These are phyloP conservation scores for Steatocranus sp. DNA, from an alignment of 2,797 vertebrate species.

Conservation along the genomic window DNA sequence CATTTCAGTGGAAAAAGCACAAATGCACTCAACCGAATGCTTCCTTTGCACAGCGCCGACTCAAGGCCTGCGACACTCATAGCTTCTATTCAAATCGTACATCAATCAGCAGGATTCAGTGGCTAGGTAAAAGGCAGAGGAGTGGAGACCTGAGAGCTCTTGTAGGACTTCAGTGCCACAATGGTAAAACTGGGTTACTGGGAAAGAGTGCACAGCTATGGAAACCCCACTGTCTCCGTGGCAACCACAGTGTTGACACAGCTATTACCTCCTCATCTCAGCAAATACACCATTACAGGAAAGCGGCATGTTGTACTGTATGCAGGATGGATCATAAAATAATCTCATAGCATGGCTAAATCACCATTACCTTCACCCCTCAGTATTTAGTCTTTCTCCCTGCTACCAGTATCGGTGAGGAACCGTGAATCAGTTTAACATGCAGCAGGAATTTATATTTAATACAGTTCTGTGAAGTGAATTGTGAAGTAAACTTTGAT, in stretches of 20 bases:
- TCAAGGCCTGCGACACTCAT: background rate
- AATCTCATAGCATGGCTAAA: background rate
- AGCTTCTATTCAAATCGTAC: conserved; percentile 16
- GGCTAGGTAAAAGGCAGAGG: conserved; percentile 37
- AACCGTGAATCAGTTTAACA: background rate
- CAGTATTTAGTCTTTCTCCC: background rate
- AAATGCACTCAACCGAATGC: background rate
- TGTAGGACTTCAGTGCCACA: conserved; percentile 30
- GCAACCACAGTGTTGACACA: conserved; percentile 66
- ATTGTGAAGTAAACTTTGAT: background rate
- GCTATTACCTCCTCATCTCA: conserved; percentile 49
- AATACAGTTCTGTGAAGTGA: background rate
- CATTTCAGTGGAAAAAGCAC: conserved; percentile 6
- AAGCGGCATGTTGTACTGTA: conserved; percentile 5
- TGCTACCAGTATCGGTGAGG: background rate
- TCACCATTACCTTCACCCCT: background rate
- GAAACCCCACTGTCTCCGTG: conserved; percentile 57
- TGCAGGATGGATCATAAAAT: conserved; percentile 20
- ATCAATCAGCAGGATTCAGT: conserved; percentile 43
- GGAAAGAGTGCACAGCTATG: conserved; percentile 35
- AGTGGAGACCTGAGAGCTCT: conserved; percentile 40
- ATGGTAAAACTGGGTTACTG: conserved; percentile 61
- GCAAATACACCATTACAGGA: conserved; percentile 43
- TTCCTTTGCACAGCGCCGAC: background rate
- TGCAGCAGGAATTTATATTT: background rate